phyloP scores from a whole-genome alignment of 2,113 vertebrate genomes.

The Penelope pileata region DNA sequence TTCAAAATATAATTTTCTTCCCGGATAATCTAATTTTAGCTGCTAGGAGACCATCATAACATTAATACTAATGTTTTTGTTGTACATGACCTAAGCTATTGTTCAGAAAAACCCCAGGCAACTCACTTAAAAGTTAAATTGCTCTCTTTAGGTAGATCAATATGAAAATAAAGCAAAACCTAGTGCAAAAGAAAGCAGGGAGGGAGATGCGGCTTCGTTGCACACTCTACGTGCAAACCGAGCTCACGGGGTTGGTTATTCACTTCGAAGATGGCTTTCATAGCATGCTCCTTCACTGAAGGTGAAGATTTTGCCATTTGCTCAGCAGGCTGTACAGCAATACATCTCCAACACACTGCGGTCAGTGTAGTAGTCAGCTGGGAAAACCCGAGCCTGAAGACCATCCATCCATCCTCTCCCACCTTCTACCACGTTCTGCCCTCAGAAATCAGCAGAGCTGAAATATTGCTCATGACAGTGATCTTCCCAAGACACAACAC shows the following conservation, averaged over 20 bases:
- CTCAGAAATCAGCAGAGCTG: not conserved
- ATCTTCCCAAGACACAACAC: not conserved
- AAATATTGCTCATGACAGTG: not conserved
- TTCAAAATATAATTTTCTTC: constrained; percentile 25
- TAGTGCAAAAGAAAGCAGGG: not conserved
- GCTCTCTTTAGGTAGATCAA: not conserved
- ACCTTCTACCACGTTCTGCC: not conserved
- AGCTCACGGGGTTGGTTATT: not conserved
- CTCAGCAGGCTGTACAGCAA: not conserved
- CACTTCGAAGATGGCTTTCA: not conserved
- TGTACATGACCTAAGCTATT: not conserved
- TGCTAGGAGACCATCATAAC: not conserved
- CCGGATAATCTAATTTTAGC: not conserved
- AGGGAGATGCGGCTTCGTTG: not conserved
- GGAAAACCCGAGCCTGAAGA: not conserved
- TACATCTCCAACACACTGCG: rapidly evolving
- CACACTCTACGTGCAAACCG: not conserved
- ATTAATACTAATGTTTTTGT: constrained; percentile 2
- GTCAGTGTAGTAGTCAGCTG: rapidly evolving
- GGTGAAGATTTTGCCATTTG: not conserved
- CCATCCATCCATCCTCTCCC: not conserved
- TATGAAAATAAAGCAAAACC: not conserved
- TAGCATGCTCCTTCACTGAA: not conserved
- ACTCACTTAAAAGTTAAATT: not conserved
- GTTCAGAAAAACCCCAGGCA: constrained; percentile 18